Conservation (phyloP, 2,888 invertebrate genomes). For the Euproctis similis region DNA sequence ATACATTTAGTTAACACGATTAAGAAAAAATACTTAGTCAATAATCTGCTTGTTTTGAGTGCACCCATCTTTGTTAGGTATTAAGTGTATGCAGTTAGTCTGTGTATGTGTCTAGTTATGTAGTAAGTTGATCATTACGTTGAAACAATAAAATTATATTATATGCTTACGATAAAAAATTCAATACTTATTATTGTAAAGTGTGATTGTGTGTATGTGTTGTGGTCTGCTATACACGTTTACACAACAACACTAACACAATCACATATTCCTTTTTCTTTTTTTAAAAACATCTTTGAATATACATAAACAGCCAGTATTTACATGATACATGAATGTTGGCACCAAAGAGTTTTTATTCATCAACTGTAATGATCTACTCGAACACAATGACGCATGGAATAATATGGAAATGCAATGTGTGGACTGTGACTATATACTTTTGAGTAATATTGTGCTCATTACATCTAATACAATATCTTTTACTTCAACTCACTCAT, state of each 20-base stretch:
- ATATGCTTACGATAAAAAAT: conserved; percentile 5
- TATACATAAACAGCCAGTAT: too few relatives aligned
- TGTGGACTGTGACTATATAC: conserved; percentile 33
- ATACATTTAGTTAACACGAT: conserved; percentile 8
- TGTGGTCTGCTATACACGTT: too few relatives aligned
- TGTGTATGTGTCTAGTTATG: conserved; percentile 17
- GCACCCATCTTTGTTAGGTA: conserved; percentile 14
- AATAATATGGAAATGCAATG: conserved; percentile 35
- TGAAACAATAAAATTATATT: conserved; percentile 12
- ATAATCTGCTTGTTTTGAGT: conserved; percentile 11
- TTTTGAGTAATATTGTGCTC: background rate
- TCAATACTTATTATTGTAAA: background rate
- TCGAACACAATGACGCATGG: conserved; percentile 25
- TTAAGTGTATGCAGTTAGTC: conserved; percentile 8
- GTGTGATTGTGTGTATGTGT: too few relatives aligned
- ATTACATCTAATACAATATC: too few relatives aligned
- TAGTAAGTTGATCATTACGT: conserved; percentile 19
- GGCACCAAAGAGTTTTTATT: too few relatives aligned
- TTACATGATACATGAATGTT: too few relatives aligned
- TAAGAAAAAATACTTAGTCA: conserved; percentile 7
- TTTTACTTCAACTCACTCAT: too few relatives aligned
- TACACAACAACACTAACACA: too few relatives aligned
- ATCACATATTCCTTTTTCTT: too few relatives aligned
- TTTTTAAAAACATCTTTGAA: too few relatives aligned
- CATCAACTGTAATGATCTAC: conserved; percentile 8